phyloP scores from a whole-genome alignment of 2,797 vertebrate genomes.

The Premnoplex brunnescens region DNA sequence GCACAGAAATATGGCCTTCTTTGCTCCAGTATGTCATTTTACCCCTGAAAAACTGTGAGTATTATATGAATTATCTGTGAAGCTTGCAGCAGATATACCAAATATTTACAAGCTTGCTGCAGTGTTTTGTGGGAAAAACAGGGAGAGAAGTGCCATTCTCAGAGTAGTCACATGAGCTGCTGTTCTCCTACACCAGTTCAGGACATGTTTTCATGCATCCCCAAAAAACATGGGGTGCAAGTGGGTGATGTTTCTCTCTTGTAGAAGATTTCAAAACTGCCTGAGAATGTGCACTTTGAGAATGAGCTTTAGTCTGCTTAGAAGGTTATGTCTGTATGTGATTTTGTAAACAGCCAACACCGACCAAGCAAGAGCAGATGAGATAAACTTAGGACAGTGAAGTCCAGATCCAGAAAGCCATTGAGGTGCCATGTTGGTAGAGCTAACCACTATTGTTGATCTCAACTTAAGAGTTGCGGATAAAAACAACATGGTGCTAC shows the following conservation, averaged over 20 bases:
- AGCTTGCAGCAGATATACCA: neutral
- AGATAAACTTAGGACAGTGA: neutral
- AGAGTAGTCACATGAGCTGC: neutral
- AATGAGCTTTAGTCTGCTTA: neutral
- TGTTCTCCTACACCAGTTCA: neutral
- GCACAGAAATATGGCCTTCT: neutral
- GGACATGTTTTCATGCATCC: neutral
- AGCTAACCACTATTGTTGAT: neutral
- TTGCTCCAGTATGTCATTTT: neutral
- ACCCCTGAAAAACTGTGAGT: neutral
- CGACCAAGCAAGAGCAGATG: neutral
- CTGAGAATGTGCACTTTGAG: neutral
- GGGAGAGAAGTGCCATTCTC: neutral
- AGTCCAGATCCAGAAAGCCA: neutral
- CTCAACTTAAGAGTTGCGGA: rapidly evolving
- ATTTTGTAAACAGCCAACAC: neutral
- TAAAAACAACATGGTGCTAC: neutral
- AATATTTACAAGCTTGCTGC: neutral
- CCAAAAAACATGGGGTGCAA: neutral
- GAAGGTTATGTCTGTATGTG: neutral
- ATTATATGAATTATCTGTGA: neutral
- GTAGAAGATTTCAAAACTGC: neutral
- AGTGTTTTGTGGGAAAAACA: neutral
- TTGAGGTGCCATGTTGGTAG: neutral
- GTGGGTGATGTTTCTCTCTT: neutral